A percentile compares a stretch with the other conserved stretches of the same genome.
phyloP scores from a whole-genome alignment of 2,888 invertebrate species.

The Netelia fuscicornis region DNA sequence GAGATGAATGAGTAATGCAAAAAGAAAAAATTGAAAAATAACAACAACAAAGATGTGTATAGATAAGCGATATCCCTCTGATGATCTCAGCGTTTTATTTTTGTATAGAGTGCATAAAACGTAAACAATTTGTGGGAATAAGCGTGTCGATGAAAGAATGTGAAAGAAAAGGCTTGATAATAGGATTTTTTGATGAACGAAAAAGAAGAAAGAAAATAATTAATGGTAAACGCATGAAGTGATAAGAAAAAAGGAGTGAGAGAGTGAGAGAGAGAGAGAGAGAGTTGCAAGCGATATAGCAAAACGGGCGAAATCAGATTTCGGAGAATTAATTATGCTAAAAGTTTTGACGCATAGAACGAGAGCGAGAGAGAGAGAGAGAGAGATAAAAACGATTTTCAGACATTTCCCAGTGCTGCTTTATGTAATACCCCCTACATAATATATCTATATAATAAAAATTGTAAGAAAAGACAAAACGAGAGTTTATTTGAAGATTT shows the following conservation, averaged over 20 bases:
- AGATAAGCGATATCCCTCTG: conserved; percentile 77
- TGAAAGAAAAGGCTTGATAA: conserved; percentile 65
- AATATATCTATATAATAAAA: conserved; percentile 79
- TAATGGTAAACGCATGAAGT: conserved; percentile 59
- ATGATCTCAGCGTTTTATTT: conserved; percentile 83
- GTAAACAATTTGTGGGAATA: conserved; percentile 76
- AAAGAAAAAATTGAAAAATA: conserved; percentile 66
- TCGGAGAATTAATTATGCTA: conserved; percentile 70
- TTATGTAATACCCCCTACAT: conserved; percentile 82
- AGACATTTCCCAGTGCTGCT: conserved; percentile 81
- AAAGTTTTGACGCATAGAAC: conserved; percentile 26
- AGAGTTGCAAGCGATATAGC: conserved; percentile 46
- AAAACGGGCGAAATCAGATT: conserved; percentile 75
- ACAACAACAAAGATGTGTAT: conserved; percentile 73
- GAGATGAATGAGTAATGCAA: conserved; percentile 60
- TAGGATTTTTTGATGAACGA: conserved; percentile 7
- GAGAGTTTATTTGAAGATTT: background rate
- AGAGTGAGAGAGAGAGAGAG: conserved; percentile 40
- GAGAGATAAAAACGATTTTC: conserved; percentile 75
- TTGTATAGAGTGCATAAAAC: conserved; percentile 81
- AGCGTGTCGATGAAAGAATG: conserved; percentile 41
- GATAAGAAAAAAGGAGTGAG: conserved; percentile 31
- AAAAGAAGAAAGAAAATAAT: conserved; percentile 48
- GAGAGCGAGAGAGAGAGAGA: conserved; percentile 18
- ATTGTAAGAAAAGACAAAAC: conserved; percentile 71